These are phyloP conservation scores for Elymnias hypermnestra DNA, from an alignment of 1,140 invertebrate species.

Conservation along the genomic window DNA sequence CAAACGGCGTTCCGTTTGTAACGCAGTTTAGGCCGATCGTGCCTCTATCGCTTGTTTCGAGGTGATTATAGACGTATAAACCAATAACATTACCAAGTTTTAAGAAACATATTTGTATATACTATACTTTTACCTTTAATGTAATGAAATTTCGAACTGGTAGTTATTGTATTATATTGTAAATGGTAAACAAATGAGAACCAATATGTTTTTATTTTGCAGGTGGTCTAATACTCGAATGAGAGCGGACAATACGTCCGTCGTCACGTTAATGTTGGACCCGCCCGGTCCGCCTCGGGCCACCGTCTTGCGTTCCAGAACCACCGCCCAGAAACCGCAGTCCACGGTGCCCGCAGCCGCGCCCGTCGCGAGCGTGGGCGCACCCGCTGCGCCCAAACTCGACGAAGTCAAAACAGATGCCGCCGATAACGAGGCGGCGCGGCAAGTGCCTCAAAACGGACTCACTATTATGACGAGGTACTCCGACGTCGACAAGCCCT, in stretches of 20 bases:
- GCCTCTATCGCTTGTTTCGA: no score
- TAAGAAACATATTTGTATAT: no score
- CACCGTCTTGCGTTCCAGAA: slow-evolving; percentile 77
- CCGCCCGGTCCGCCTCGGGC: slow-evolving; percentile 88
- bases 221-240: slow-evolving; percentile 87
- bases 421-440: slow-evolving; percentile 15
- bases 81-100: no score
- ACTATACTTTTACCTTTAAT: no score
- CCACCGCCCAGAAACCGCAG: slow-evolving; percentile 31
- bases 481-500: slow-evolving; percentile 49
- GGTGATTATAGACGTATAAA: no score
- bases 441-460: slow-evolving; percentile 51
- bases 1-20: no score
- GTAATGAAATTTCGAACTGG: no score
- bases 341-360: no score
- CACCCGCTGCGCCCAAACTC: slow-evolving; percentile 85
- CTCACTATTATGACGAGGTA: slow-evolving; percentile 67
- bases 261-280: slow-evolving; percentile 94
- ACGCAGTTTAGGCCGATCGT: no score
- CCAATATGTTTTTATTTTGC: no score
- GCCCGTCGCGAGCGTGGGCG: slow-evolving; percentile 48
- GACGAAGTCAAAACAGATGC: slow-evolving; percentile 22
- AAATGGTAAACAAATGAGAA: no score
- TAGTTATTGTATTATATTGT: no score
- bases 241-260: slow-evolving; percentile 96